phyloP scores from a whole-genome alignment of 2,888 invertebrate genomes.

The Caenorhabditis sulstoni region DNA sequence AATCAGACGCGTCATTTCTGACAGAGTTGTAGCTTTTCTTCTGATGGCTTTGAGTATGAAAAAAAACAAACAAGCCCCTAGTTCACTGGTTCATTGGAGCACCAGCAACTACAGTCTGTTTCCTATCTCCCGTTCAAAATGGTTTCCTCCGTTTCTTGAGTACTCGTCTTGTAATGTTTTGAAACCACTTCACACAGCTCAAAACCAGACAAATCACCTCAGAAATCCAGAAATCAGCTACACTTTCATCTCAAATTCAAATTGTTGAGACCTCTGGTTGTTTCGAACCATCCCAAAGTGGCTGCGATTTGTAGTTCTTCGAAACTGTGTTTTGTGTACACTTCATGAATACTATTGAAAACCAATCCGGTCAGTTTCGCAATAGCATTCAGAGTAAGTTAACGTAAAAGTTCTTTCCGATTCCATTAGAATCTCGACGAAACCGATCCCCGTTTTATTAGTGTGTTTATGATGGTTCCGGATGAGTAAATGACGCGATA shows the following conservation, averaged over 20 bases:
- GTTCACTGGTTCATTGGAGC: neutral
- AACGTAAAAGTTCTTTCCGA: neutral
- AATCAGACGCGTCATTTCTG: neutral
- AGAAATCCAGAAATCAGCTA: too few species aligned
- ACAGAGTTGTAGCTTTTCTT: neutral
- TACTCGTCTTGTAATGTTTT: too few species aligned
- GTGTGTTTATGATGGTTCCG: slow-evolving; percentile 27
- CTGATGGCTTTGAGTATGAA: neutral
- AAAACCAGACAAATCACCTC: too few species aligned
- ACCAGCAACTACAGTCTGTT: neutral
- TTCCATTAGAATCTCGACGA: too few species aligned
- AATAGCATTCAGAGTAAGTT: neutral
- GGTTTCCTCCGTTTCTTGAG: neutral
- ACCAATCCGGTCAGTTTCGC: slow-evolving; percentile 10
- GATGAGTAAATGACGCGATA: slow-evolving; percentile 30
- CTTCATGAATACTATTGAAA: slow-evolving; percentile 7
- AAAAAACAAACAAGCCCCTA: too few species aligned
- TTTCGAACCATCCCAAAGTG: slow-evolving; percentile 10
- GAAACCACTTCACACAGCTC: too few species aligned
- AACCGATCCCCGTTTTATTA: neutral
- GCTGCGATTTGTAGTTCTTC: slow-evolving; percentile 34
- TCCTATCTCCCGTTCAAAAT: slow-evolving; percentile 2
- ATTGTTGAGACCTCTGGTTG: too few species aligned
- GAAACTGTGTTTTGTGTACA: slow-evolving; percentile 27
- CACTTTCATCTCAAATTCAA: too few species aligned